These are phyloP conservation scores for Nibea coibor DNA, from an alignment of 2,113 vertebrate species.

Conservation along the genomic window DNA sequence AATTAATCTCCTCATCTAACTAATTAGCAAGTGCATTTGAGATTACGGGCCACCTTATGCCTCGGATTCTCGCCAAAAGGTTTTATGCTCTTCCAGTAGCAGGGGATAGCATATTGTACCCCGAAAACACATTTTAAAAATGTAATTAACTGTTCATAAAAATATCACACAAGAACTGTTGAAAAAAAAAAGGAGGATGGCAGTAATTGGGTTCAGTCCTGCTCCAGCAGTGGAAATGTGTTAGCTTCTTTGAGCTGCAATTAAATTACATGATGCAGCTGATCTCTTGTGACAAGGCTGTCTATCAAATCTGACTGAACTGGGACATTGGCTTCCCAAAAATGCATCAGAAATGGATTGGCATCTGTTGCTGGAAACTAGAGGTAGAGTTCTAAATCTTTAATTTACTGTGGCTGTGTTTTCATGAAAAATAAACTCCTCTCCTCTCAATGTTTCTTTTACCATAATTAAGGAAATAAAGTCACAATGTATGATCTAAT, in stretches of 20 bases:
- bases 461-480: neutral
- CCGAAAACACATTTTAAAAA: neutral
- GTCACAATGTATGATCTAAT: neutral
- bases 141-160: neutral
- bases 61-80: neutral
- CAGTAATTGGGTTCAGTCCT: constrained; percentile 29
- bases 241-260: constrained; percentile 43
- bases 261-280: constrained; percentile 45
- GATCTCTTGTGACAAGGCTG: constrained; percentile 52
- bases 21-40: neutral
- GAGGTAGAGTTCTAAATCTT: constrained; percentile 13
- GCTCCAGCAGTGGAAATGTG: constrained; percentile 21
- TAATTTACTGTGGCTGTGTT: neutral
- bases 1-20: neutral
- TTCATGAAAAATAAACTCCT: neutral
- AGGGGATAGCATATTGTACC: neutral
- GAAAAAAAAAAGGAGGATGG: neutral
- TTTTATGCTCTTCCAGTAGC: neutral
- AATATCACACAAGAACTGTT: neutral
- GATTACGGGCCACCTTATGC: constrained; percentile 7
- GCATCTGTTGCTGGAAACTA: constrained; percentile 42
- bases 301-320: constrained; percentile 66
- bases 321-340: constrained; percentile 44
- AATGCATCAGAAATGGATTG: constrained; percentile 42
- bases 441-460: neutral